Percentiles rank a stretch among this genome's conserved stretches.
Evolutionary conservation across 2,113 vertebrate species (phyloP).

Genomic region (Cettia cetti): DNA sequence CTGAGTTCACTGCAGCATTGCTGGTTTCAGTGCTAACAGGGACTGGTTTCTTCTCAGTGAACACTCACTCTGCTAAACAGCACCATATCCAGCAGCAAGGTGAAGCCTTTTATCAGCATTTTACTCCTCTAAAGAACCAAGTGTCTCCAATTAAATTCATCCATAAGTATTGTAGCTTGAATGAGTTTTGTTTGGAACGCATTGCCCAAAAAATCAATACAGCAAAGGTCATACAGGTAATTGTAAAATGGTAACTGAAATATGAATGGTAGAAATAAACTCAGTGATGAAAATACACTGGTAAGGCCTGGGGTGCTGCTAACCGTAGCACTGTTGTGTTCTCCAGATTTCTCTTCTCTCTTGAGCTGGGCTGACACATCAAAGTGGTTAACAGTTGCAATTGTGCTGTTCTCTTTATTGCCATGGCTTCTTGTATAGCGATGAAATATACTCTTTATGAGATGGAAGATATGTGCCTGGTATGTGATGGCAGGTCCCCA

Average conservation of each 20-base stretch:
- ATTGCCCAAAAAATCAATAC: not conserved
- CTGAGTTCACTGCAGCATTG: not conserved
- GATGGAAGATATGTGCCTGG: not conserved
- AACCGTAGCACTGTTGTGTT: not conserved
- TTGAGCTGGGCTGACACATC: not conserved
- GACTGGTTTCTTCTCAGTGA: not conserved
- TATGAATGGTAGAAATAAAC: not conserved
- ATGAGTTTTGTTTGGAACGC: not conserved
- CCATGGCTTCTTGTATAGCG: not conserved
- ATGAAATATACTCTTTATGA: not conserved
- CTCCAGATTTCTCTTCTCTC: not conserved
- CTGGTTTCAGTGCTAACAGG: not conserved
- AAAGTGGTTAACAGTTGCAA: not conserved
- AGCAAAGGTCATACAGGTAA: not conserved
- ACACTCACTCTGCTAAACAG: not conserved
- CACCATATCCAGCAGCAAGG: not conserved
- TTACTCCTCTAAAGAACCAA: not conserved
- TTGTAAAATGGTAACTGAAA: not conserved
- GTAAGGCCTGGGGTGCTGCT: not conserved
- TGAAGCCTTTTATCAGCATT: not conserved
- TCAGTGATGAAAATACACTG: not conserved
- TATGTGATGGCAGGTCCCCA: not conserved
- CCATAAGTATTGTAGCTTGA: not conserved
- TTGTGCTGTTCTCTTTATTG: not conserved
- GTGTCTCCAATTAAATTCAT: not conserved